phyloP scores from a whole-genome alignment of 1,140 invertebrate species.

The Melanaphis sacchari region DNA sequence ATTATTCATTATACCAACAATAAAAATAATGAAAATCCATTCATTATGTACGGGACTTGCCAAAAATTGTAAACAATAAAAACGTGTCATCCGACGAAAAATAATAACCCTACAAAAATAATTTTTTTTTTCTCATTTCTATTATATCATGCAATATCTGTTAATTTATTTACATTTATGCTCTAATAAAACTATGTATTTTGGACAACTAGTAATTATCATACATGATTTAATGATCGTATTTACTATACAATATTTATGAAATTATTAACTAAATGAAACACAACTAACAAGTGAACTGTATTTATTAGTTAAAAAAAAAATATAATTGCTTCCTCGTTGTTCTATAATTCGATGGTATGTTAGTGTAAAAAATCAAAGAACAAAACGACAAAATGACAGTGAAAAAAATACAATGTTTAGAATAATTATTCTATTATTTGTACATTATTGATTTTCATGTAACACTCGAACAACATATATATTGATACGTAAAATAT shows the following conservation, averaged over 20 bases:
- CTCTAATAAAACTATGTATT: neutral
- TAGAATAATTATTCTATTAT: neutral
- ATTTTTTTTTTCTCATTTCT: neutral
- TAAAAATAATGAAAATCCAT: neutral
- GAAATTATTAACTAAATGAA: no score
- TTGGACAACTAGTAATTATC: neutral
- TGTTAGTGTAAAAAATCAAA: neutral
- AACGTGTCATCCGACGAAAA: neutral
- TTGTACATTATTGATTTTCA: neutral
- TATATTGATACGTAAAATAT: no score
- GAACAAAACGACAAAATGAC: neutral
- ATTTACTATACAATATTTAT: neutral
- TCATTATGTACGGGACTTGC: neutral
- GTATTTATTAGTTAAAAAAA: no score
- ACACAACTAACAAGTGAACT: no score
- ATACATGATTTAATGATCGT: neutral
- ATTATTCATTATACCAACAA: conserved; percentile 38
- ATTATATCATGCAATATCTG: neutral
- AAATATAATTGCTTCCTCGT: no score
- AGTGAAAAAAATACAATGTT: neutral
- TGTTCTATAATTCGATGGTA: no score
- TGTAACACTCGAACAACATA: no score
- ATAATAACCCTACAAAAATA: neutral
- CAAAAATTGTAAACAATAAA: conserved; percentile 18
- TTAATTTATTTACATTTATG: neutral